These are phyloP conservation scores for Ariolimax columbianus DNA, from an alignment of 2,888 invertebrate genomes.

Conservation along the genomic window DNA sequence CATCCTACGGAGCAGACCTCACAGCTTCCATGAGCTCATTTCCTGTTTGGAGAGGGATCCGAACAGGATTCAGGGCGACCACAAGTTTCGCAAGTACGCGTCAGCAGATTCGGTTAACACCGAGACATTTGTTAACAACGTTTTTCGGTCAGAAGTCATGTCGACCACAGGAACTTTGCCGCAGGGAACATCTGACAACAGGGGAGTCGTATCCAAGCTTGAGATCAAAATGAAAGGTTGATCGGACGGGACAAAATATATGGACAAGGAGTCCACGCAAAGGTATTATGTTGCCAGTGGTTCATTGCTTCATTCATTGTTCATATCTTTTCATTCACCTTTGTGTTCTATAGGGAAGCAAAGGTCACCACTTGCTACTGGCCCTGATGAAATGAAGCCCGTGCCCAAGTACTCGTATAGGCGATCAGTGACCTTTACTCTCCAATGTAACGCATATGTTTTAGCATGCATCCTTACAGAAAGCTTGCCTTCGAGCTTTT, in stretches of 20 bases:
- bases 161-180: neutral
- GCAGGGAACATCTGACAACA: neutral
- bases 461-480: too few species aligned
- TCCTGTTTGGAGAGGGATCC: slow-evolving; percentile 67
- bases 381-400: too few species aligned
- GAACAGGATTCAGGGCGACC: slow-evolving; percentile 57
- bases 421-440: too few species aligned
- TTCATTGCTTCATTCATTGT: too few species aligned
- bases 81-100: slow-evolving; percentile 64
- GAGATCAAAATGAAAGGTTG: slow-evolving; percentile 46
- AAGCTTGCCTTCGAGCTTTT: too few species aligned
- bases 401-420: too few species aligned
- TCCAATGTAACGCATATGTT: too few species aligned
- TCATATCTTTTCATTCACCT: neutral
- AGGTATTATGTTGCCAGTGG: neutral
- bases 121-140: slow-evolving; percentile 61
- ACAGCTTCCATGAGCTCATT: slow-evolving; percentile 71
- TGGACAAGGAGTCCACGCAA: neutral
- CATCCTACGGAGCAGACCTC: slow-evolving; percentile 61
- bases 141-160: slow-evolving; percentile 60
- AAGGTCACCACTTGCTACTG: too few species aligned
- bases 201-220: slow-evolving; percentile 41
- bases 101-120: slow-evolving; percentile 65
- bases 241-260: neutral
- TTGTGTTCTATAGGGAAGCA: too few species aligned